Base-by-base conservation (phyloP, 2,113 vertebrate species). In the Mesocricetus auratus region DNA sequence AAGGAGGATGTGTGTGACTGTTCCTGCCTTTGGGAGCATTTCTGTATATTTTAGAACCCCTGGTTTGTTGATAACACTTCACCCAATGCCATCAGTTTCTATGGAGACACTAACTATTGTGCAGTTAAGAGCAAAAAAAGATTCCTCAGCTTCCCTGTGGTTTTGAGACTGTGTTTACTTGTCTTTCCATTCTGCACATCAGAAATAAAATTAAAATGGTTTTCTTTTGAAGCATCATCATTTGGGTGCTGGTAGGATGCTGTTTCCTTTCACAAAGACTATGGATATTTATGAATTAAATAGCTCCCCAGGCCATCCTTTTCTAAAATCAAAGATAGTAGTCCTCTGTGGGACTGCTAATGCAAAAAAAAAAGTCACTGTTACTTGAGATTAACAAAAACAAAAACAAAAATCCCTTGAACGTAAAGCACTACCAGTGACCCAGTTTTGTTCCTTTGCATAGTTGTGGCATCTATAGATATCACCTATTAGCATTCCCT, bases 91-190 rank as follows among this genome's bases (percentile, higher is more conserved):
- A 73, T 96, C 89, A 50, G 96, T 97, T 97, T 97, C 97, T 97
- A 96, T 97, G 97, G 98, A 94, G 89, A 97, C 93, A 81, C 94
- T 95, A 95, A 96, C 94, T 97, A 95, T 95, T 97, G 86, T 97
- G 93, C 39, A 93, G 94, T 94, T 96, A 69, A 60, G 36, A 62
- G 58, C 17, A 56, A 31, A 53, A 71, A 60, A 94, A 93, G 75
- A 95, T 60, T 90, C 91, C 79, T 92, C 69, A 2, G 42, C 78
- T 93, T 96, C 93, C 93, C 89, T 90, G 74, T 83, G 64, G 94
- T 82, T 97, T 89, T 94, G 42, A 96, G 96, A 92, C 39, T 90
- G 91, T 90, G 93, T 96, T 95, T 74, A 26, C 71, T 94, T 96
- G 86, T 87, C 86, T 97, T 91, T 81, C n/a, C 86, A 75, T 93